These are phyloP conservation scores for Mastomys natalensis DNA, from an alignment of 2,113 vertebrate species.

Conservation along the genomic window DNA sequence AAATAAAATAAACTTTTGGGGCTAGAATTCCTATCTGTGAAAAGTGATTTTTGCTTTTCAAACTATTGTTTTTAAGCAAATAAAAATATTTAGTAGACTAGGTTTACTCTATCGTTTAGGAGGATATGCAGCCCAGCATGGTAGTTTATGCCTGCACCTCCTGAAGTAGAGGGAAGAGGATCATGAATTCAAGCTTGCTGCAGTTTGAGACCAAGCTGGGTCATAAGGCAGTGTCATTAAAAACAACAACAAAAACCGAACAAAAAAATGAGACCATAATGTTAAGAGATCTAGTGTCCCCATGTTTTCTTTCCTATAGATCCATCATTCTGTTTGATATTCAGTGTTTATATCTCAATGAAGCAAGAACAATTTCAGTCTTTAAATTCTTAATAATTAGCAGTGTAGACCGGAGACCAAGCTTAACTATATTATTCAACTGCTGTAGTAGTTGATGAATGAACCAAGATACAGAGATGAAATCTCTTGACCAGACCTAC, in stretches of 20 bases:
- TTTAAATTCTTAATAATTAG: constrained; percentile 21
- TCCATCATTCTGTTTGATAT: not conserved
- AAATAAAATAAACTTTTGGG: not conserved
- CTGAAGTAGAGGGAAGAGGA: not conserved
- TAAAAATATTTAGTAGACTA: constrained; percentile 57
- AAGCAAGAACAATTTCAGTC: not conserved
- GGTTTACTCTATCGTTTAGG: not conserved
- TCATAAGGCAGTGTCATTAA: not conserved
- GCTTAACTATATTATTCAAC: not conserved
- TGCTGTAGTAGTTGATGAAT: not conserved
- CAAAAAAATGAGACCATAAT: not conserved
- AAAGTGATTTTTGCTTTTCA: constrained; percentile 26
- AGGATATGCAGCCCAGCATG: not conserved
- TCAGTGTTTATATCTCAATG: constrained; percentile 4
- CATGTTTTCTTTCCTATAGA: not conserved
- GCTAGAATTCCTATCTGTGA: constrained; percentile 28
- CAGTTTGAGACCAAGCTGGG: not conserved
- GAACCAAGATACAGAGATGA: constrained; percentile 9
- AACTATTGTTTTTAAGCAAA: constrained; percentile 55
- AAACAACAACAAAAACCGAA: not conserved
- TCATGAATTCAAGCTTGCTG: not conserved
- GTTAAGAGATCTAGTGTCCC: constrained; percentile 21
- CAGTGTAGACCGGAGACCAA: not conserved
- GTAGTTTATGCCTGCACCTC: not conserved
- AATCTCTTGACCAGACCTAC: constrained; percentile 9